These are phyloP conservation scores for Paramormyrops hopkinsi DNA, from an alignment of 2,797 vertebrate species.

Conservation along the genomic window DNA sequence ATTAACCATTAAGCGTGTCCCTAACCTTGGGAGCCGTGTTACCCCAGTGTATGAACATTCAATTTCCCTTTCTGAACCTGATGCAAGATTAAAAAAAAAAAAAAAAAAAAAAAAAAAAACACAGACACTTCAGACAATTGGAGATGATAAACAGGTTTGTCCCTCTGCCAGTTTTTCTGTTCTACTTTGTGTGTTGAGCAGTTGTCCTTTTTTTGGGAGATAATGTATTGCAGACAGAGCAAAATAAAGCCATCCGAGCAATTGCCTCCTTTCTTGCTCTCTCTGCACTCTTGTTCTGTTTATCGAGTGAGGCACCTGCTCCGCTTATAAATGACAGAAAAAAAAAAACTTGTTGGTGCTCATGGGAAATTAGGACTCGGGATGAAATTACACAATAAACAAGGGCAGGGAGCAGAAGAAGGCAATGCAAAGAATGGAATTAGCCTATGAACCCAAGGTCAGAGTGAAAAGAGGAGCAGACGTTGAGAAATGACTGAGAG, in stretches of 20 bases:
- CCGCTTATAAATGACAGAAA: conserved; percentile 47
- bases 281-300: conserved; percentile 19
- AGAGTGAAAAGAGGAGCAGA: not conserved
- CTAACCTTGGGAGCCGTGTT: not conserved
- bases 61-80: not conserved
- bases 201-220: not conserved
- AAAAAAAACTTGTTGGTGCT: conserved; percentile 37
- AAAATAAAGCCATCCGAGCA: not conserved
- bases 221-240: not conserved
- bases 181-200: not conserved
- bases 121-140: not conserved
- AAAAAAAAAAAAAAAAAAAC: not conserved
- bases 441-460: conserved; percentile 12
- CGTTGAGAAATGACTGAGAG: not conserved
- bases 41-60: not conserved
- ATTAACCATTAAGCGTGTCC: not conserved
- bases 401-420: conserved; percentile 31
- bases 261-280: not conserved
- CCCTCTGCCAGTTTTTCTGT: not conserved
- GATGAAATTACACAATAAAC: conserved; percentile 49
- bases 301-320: conserved; percentile 34
- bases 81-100: not conserved
- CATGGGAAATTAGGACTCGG: conserved; percentile 46
- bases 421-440: not conserved
- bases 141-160: not conserved